A percentile compares a stretch with the other conserved stretches of the same genome.
phyloP scores from a whole-genome alignment of 1,140 invertebrate species.

The Drosophila chauvacae region DNA sequence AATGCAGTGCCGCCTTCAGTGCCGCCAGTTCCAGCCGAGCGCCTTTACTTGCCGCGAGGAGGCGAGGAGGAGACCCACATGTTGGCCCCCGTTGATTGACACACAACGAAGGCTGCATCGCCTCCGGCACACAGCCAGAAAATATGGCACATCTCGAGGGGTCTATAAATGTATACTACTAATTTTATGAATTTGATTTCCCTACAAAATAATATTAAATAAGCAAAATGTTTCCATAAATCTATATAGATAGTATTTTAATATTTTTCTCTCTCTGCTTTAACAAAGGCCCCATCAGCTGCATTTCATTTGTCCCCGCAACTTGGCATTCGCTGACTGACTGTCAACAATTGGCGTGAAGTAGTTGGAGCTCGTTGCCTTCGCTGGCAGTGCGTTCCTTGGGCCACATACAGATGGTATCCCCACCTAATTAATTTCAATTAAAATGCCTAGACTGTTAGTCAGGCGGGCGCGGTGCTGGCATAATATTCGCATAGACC shows the following conservation, averaged over 20 bases:
- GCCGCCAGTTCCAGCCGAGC: slow-evolving; percentile 63
- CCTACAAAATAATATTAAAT: background rate
- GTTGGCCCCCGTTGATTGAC: slow-evolving; percentile 71
- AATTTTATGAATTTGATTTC: background rate
- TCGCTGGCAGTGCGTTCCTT: slow-evolving; percentile 40
- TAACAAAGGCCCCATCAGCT: slow-evolving; percentile 4
- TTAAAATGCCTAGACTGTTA: slow-evolving; percentile 78
- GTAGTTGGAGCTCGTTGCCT: slow-evolving; percentile 66
- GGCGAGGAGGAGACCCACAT: slow-evolving; percentile 72
- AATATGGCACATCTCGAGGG: background rate
- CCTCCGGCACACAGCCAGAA: slow-evolving; percentile 20
- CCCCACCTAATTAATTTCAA: slow-evolving; percentile 80
- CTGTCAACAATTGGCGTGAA: slow-evolving; percentile 79
- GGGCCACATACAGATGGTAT: slow-evolving; percentile 56
- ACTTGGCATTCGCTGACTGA: slow-evolving; percentile 54
- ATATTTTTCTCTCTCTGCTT: background rate
- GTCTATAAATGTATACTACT: background rate
- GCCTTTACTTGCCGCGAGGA: slow-evolving; percentile 74
- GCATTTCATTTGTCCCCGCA: slow-evolving; percentile 46
- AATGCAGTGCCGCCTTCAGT: slow-evolving; percentile 73
- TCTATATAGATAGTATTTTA: too few relatives aligned
- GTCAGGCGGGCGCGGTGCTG: slow-evolving; percentile 20
- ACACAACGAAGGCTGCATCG: slow-evolving; percentile 56
- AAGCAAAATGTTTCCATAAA: background rate
- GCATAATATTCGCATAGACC: slow-evolving; percentile 54